Conservation (phyloP, 2,113 vertebrate genomes). For the Alligator sinensis region DNA sequence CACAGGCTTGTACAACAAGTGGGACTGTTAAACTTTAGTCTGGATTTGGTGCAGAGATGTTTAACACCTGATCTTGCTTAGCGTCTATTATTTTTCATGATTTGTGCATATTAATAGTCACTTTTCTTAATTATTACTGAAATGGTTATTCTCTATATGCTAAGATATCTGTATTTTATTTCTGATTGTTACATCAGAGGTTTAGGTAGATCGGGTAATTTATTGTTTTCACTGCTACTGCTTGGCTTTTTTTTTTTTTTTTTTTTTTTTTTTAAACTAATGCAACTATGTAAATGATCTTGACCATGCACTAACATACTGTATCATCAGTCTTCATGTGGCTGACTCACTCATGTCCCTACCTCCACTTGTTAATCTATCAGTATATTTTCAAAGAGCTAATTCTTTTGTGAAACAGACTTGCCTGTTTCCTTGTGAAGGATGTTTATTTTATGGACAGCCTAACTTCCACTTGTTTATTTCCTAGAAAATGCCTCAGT, state of each 20-base stretch:
- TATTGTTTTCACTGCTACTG: not conserved
- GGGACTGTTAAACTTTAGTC: not conserved
- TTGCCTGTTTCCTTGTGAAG: accelerated
- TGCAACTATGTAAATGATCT: not conserved
- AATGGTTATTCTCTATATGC: accelerated
- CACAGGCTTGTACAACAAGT: not conserved
- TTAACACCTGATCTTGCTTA: accelerated
- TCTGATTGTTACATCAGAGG: not conserved
- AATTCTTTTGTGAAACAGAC: accelerated
- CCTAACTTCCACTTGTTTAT: not conserved
- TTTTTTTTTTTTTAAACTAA: not conserved
- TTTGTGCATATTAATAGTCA: accelerated
- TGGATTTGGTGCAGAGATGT: accelerated
- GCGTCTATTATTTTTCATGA: too few species aligned
- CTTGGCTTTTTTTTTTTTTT: not conserved
- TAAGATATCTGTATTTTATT: accelerated
- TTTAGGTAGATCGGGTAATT: slow-evolving; percentile 9
- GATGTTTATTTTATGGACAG: not conserved
- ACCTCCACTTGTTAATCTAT: accelerated
- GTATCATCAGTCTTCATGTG: not conserved
- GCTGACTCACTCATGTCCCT: accelerated
- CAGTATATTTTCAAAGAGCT: accelerated
- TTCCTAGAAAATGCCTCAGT: not conserved
- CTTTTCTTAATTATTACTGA: accelerated
- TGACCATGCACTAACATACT: not conserved